Base-by-base conservation (phyloP, 2,888 invertebrate species). In the Diaperis boleti region DNA sequence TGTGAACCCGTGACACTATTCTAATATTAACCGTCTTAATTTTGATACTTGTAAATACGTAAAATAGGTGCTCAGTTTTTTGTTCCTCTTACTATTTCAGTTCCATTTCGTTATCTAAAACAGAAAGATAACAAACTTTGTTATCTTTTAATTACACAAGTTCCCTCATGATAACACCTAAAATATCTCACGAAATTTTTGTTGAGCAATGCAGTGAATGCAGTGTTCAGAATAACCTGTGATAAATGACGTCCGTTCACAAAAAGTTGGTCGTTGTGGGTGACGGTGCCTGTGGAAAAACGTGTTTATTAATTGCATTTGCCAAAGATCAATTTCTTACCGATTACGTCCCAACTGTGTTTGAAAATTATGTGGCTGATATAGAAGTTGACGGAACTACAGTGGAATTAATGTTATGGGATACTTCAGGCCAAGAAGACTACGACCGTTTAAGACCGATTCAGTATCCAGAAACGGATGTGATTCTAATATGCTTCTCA, bases 351-450 rank as follows among this genome's bases (percentile, higher is more conserved):
- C 98, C 98, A 80, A 99, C 98, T 79, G 98, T 99, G 75, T 99
- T 98, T 86, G 99, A 99, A 85, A 98, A 98, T 84, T 99, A 98
- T 90, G 98, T 98, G 81, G 98, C 98, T 78, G 98, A 98, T 85
- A 97, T 98, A 80, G 97, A 97, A 86, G 97, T 98, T 70, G 98
- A 98, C 82, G 91, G 95, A 76, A 73, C 75, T 65, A 96, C 94
- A 86, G 92, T 96, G 75, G 95, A 95, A 83, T 84, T 96, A 76
- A 95, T 94, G 72, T 84, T 96, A 76, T 98, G 97, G 96, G 97
- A 98, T 87, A 97, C 97, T 74, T 97, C 97, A 73, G 97, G 97
- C 56, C 97, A 97, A 83, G 97, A 98, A 84, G 97, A 97, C 82
- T 97, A 97, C 83, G 97, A 98, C 84, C 89, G 97, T 82, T 88